Percentiles rank a stretch among this genome's conserved stretches.
Evolutionary conservation across 2,113 vertebrate species (phyloP).

Genomic region (Ploceus nigricollis): DNA sequence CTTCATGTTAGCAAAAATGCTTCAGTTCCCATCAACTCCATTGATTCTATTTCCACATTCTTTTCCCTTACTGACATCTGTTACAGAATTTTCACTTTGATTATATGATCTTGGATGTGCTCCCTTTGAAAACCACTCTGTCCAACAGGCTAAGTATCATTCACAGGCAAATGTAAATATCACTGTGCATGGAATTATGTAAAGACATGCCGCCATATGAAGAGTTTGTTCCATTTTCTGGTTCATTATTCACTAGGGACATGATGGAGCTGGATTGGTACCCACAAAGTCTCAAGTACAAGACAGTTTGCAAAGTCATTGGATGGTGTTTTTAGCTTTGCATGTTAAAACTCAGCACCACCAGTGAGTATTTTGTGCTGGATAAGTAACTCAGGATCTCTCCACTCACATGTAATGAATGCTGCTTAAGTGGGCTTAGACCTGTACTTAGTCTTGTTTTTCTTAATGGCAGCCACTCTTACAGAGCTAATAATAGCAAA

Average conservation of each 20-base stretch:
- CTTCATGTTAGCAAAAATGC: neutral
- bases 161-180: neutral
- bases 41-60: neutral
- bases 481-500: neutral
- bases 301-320: neutral
- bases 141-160: neutral
- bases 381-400: neutral
- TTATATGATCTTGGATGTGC: neutral
- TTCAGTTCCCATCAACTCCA: neutral
- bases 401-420: neutral
- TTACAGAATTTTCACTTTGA: neutral
- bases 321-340: neutral
- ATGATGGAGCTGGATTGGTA: neutral
- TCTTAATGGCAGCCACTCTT: neutral
- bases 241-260: neutral
- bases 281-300: neutral
- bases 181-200: neutral
- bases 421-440: neutral
- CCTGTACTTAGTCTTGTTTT: neutral
- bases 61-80: neutral
- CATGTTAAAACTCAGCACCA: neutral
- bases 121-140: neutral
- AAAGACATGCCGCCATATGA: neutral
- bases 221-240: neutral
- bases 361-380: neutral